phyloP scores from a whole-genome alignment of 2,797 vertebrate species.

The Oreortyx pictus region DNA sequence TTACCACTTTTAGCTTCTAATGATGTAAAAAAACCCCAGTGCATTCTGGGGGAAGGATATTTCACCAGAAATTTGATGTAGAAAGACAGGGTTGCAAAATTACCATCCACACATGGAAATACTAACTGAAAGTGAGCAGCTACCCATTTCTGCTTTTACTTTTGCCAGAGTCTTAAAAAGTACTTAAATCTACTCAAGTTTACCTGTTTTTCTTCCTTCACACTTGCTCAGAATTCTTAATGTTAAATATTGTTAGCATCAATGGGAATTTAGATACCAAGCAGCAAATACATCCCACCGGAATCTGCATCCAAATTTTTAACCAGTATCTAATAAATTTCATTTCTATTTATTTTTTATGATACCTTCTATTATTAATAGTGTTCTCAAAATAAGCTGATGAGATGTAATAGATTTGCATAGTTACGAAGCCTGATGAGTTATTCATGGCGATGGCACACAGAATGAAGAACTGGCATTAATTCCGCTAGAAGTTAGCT shows the following conservation, averaged over 20 bases:
- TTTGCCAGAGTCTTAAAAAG: neutral
- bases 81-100: neutral
- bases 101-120: neutral
- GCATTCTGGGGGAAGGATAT: neutral
- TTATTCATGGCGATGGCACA: slow-evolving; percentile 48
- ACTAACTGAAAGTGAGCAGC: neutral
- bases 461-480: slow-evolving; percentile 24
- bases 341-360: slow-evolving; percentile 70
- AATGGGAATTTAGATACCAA: neutral
- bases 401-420: slow-evolving; percentile 65
- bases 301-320: neutral
- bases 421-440: slow-evolving; percentile 50
- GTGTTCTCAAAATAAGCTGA: slow-evolving; percentile 58
- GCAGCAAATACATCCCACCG: neutral
- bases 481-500: slow-evolving; percentile 19
- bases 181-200: neutral
- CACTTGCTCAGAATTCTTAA: neutral
- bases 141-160: neutral
- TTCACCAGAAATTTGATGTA: neutral
- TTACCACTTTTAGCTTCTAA: neutral
- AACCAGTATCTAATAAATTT: slow-evolving; percentile 42
- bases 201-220: slow-evolving; percentile 2
- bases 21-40: neutral
- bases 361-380: slow-evolving; percentile 66
- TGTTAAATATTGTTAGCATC: neutral